Base-by-base conservation (phyloP, 2,888 invertebrate species). In the Eristalis intricaria region DNA sequence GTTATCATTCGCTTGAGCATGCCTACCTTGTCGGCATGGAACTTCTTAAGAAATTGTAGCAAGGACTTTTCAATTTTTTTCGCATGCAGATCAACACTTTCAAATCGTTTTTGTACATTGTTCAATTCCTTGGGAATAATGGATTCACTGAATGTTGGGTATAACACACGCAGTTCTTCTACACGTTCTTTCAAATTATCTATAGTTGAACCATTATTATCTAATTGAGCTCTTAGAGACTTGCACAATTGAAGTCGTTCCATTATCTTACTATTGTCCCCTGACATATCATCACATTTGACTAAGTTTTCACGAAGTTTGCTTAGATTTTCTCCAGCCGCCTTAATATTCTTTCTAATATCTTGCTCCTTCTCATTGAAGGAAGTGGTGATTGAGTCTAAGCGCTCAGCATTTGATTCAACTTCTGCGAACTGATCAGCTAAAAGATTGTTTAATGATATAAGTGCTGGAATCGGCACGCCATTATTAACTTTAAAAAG, bases 221-320 rank as follows among this genome's bases (percentile, higher is more conserved):
- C 94, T n/a, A 98, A 93, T 89, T 97, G 95, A 32, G 93, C 94
- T 91, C 96, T 96, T 26, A 97, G 93, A 7, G 94, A 94, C 91
- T 96, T 96, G 89, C 97, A 96, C 86, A 95, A 95, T 84, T 96
- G 95, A 1, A 98, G 94, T 76, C 98, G 95, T 89, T 96, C 95
- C 75, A 98, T 94, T 79, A 98, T 96, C 91, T 97, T 97, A 0
- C 95, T 94, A 90, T 98, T 97, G 89, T 97, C 97, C 0, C 98
- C 98, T 3, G 97, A 96, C 93, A 97, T 95, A 90, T 98, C 98
- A 91, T 98, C 98, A 91, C 97, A 98, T 92, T 97, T 96, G 60
- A 97, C 96, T n/a, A 98, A 95, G 60, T 96, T 95, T 91, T 98
- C 97, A 22, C 97, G 95, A 23, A 97, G 94, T 91, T 95, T 95